A percentile compares a stretch with the other conserved stretches of the same genome.
Conservation (phyloP, 2,888 invertebrate species). For the Prionchulus punctatus region DNA sequence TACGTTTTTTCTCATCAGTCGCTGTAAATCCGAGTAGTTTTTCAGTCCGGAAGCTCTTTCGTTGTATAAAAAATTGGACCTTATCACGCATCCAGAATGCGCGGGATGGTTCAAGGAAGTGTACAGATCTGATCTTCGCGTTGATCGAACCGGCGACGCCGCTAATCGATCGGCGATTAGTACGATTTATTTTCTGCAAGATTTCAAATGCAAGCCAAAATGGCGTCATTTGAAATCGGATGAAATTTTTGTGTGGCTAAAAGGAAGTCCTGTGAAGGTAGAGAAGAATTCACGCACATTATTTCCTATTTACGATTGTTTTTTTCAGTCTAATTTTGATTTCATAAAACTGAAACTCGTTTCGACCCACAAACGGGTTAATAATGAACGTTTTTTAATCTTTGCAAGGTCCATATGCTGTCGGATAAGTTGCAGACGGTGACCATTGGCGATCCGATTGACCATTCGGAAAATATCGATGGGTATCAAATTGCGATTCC, state of each 20-base stretch:
- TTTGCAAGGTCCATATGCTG: too few relatives aligned
- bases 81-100: background rate
- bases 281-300: background rate
- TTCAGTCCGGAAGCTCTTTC: background rate
- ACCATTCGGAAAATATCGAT: background rate
- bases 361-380: too few relatives aligned
- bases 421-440: too few relatives aligned
- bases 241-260: background rate
- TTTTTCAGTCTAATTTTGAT: too few relatives aligned
- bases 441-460: background rate
- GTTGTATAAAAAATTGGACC: background rate
- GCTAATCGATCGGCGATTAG: background rate
- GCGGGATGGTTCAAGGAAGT: background rate
- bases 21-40: too few relatives aligned
- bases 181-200: background rate
- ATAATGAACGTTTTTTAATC: too few relatives aligned
- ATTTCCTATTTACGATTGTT: too few relatives aligned
- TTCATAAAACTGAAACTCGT: too few relatives aligned
- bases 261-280: background rate
- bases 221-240: background rate
- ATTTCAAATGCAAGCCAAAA: background rate
- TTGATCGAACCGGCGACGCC: background rate
- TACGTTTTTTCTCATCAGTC: too few relatives aligned
- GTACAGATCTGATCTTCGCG: background rate
- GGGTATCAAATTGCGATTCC: background rate